Conservation (phyloP, 2,113 vertebrate species). For the Tapirus terrestris region DNA sequence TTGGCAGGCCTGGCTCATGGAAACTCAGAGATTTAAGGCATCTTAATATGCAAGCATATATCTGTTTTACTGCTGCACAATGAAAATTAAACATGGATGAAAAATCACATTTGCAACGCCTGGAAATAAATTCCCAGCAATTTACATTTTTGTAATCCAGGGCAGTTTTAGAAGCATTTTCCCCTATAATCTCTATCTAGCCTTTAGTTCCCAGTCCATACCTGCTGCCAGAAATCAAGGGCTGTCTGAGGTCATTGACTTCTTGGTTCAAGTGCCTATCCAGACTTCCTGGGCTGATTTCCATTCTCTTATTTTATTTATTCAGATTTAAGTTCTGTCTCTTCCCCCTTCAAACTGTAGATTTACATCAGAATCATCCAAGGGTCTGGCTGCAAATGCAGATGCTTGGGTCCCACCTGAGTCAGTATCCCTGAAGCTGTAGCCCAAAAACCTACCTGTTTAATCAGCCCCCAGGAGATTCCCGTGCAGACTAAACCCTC, state of each 20-base stretch:
- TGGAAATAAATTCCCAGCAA: conserved; percentile 22
- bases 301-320: background rate
- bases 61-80: conserved; percentile 46
- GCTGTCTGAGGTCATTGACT: background rate
- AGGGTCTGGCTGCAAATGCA: background rate
- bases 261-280: background rate
- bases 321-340: background rate
- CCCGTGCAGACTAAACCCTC: background rate
- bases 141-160: background rate
- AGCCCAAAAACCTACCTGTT: background rate
- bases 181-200: background rate
- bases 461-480: background rate
- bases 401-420: background rate
- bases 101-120: background rate
- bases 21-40: background rate
- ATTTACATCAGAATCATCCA: background rate
- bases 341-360: background rate
- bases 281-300: background rate
- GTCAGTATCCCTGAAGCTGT: background rate
- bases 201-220: background rate
- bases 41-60: background rate
- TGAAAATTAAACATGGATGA: conserved; percentile 50
- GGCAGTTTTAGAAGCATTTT: background rate
- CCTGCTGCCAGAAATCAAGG: background rate
- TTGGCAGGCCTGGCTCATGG: background rate